phyloP scores from a whole-genome alignment of 2,113 vertebrate genomes.

The Gyps fulvus region DNA sequence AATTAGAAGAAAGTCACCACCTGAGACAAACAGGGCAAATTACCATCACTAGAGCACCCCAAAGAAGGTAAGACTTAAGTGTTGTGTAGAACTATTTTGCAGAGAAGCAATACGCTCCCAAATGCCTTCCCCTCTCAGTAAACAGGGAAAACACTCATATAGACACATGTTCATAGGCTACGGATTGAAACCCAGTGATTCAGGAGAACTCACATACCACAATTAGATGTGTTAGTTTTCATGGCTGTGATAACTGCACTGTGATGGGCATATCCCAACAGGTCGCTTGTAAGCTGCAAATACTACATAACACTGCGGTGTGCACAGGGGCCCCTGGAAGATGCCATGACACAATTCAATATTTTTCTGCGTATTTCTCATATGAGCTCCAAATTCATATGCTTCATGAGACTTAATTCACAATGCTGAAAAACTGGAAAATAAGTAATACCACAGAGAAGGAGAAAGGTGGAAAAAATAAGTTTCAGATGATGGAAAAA shows the following conservation, averaged over 20 bases:
- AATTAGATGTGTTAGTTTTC: neutral
- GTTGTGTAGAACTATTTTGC: neutral
- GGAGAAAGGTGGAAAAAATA: neutral
- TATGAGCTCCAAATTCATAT: neutral
- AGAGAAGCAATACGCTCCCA: neutral
- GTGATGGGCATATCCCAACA: neutral
- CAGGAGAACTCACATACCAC: neutral
- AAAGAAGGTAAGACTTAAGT: neutral
- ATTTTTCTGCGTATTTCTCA: neutral
- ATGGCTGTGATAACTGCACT: neutral
- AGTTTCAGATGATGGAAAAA: neutral
- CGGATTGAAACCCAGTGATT: neutral
- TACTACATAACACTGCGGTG: neutral
- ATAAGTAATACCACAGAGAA: neutral
- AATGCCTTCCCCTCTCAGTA: neutral
- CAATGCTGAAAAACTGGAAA: neutral
- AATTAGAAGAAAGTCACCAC: neutral
- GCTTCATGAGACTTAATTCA: neutral
- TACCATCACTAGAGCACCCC: neutral
- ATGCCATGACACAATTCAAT: neutral
- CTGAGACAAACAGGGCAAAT: neutral
- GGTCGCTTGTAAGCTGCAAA: neutral
- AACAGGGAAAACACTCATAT: neutral
- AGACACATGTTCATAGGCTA: neutral
- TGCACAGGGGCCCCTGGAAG: neutral